phyloP scores from a whole-genome alignment of 2,888 invertebrate species.

The Cryptocheilus praepositus region DNA sequence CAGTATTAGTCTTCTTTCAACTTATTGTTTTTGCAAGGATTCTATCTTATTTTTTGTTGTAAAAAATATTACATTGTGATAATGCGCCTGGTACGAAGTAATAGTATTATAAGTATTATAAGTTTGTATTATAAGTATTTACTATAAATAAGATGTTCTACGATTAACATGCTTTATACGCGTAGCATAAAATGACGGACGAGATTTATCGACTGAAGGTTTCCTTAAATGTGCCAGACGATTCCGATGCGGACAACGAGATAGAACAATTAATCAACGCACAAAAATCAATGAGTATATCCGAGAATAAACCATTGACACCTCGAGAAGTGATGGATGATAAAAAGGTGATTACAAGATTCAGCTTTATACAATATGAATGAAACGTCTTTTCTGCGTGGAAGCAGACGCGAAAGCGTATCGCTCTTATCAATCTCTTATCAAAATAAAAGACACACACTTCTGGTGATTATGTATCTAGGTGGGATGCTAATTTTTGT shows the following conservation, averaged over 20 bases:
- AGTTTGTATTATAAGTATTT: too few relatives aligned
- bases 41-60: not conserved
- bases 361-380: conserved; percentile 28
- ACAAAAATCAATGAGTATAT: conserved; percentile 38
- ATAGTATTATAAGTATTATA: too few relatives aligned
- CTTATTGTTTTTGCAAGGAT: conserved; percentile 11
- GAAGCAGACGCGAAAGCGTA: not conserved
- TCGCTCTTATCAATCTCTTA: not conserved
- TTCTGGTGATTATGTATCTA: too few relatives aligned
- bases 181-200: conserved; percentile 73
- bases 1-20: not conserved
- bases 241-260: conserved; percentile 65
- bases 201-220: conserved; percentile 74
- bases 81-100: too few relatives aligned
- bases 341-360: conserved; percentile 57
- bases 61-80: too few relatives aligned
- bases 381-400: conserved; percentile 15
- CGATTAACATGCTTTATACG: not conserved
- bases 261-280: conserved; percentile 45
- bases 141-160: too few relatives aligned
- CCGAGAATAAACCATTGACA: conserved; percentile 58
- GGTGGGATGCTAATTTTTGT: too few relatives aligned
- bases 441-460: too few relatives aligned
- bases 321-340: conserved; percentile 62
- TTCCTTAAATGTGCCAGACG: conserved; percentile 71